A percentile compares a stretch with the other conserved stretches of the same genome.
Conservation (phyloP, 2,113 vertebrate genomes). For the Rhodinocichla rosea region DNA sequence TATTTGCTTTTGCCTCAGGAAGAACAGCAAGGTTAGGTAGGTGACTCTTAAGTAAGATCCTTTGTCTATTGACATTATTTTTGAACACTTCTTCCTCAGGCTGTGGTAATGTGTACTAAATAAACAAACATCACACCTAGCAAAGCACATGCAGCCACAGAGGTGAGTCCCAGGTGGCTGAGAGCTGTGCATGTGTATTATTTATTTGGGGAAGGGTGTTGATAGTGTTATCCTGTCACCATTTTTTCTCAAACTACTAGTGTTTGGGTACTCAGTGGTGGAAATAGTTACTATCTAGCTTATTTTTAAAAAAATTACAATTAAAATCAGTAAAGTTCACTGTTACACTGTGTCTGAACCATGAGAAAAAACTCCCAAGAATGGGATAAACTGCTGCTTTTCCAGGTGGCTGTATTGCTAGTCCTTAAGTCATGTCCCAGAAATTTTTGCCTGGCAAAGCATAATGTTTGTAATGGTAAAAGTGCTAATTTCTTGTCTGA, state of each 20-base stretch:
- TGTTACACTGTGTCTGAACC: not conserved
- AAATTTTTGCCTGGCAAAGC: not conserved
- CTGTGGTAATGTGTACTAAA: slow-evolving; percentile 73
- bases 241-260: not conserved
- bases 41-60: slow-evolving; percentile 74
- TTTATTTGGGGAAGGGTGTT: slow-evolving; percentile 19
- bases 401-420: not conserved
- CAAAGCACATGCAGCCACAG: slow-evolving; percentile 33
- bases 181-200: slow-evolving; percentile 77
- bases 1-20: slow-evolving; percentile 69
- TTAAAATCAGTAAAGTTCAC: not conserved
- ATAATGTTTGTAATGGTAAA: not conserved
- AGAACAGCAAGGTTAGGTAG: slow-evolving; percentile 72
- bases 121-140: slow-evolving; percentile 77
- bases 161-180: slow-evolving; percentile 48
- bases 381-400: not conserved
- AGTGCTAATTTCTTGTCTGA: not conserved
- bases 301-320: not conserved
- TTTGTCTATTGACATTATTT: slow-evolving; percentile 85
- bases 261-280: not conserved
- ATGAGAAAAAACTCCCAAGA: not conserved
- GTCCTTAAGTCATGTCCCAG: not conserved
- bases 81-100: slow-evolving; percentile 75
- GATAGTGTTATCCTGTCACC: not conserved
- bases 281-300: not conserved